Conservation (phyloP, 2,888 invertebrate genomes). For the Pelosia muscerda region DNA sequence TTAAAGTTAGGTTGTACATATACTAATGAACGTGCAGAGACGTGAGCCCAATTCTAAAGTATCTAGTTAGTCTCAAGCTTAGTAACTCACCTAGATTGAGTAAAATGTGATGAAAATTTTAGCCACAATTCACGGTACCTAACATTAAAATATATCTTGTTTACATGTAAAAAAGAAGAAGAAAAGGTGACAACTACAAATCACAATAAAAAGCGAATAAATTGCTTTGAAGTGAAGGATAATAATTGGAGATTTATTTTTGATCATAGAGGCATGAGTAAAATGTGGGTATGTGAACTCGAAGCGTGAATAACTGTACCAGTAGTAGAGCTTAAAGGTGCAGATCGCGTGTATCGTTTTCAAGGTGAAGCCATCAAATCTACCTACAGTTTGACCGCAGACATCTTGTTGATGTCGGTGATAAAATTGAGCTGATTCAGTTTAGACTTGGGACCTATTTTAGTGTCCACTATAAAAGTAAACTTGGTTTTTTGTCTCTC, state of each 20-base stretch:
- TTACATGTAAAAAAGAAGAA: too few relatives aligned
- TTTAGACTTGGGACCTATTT: neutral
- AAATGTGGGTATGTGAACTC: neutral
- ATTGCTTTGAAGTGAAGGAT: too few relatives aligned
- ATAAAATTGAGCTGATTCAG: constrained; percentile 17
- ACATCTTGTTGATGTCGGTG: constrained; percentile 20
- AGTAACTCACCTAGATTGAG: neutral
- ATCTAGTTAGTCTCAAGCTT: neutral
- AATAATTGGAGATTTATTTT: neutral
- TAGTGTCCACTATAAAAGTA: neutral
- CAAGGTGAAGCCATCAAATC: constrained; percentile 38
- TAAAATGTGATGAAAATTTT: neutral
- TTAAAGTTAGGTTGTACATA: neutral
- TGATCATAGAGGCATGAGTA: neutral
- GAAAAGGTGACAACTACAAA: too few relatives aligned
- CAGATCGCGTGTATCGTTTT: constrained; percentile 41
- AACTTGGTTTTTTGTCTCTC: neutral
- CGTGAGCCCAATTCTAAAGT: neutral
- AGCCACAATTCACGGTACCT: neutral
- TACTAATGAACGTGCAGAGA: neutral
- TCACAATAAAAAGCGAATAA: too few relatives aligned
- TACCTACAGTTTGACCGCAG: constrained; percentile 33
- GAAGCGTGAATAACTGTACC: neutral
- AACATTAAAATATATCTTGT: too few relatives aligned
- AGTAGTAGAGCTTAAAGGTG: constrained; percentile 35